Conservation (phyloP, 2,888 invertebrate species). For the Heliconius erato region DNA sequence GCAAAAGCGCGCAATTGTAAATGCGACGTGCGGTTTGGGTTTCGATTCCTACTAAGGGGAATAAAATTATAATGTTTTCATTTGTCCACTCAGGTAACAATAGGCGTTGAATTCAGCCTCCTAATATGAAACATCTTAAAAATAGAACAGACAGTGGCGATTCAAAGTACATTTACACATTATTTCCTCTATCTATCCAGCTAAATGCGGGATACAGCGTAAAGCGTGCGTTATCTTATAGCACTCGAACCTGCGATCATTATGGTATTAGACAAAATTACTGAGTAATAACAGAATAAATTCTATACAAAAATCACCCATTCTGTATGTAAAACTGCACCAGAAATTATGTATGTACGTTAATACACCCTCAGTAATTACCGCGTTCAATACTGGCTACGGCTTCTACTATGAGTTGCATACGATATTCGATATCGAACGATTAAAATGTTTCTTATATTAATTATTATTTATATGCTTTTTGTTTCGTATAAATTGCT, state of each 20-base stretch:
- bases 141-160: not conserved
- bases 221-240: no score
- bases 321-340: not conserved
- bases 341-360: not conserved
- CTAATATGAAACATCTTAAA: not conserved
- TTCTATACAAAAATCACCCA: not conserved
- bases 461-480: not conserved
- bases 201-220: not conserved
- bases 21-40: no score
- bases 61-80: no score
- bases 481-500: not conserved
- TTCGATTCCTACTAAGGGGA: not conserved
- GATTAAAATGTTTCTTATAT: not conserved
- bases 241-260: no score
- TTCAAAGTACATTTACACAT: not conserved
- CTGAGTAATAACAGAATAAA: not conserved
- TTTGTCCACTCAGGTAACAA: no score
- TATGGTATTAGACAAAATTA: not conserved
- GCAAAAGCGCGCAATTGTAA: no score
- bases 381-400: constrained; percentile 15
- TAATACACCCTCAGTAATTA: constrained; percentile 20
- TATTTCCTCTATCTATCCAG: not conserved
- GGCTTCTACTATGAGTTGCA: not conserved
- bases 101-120: no score
- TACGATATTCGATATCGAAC: not conserved